phyloP scores from a whole-genome alignment of 2,888 invertebrate species.

The Tanypteryx hageni region DNA sequence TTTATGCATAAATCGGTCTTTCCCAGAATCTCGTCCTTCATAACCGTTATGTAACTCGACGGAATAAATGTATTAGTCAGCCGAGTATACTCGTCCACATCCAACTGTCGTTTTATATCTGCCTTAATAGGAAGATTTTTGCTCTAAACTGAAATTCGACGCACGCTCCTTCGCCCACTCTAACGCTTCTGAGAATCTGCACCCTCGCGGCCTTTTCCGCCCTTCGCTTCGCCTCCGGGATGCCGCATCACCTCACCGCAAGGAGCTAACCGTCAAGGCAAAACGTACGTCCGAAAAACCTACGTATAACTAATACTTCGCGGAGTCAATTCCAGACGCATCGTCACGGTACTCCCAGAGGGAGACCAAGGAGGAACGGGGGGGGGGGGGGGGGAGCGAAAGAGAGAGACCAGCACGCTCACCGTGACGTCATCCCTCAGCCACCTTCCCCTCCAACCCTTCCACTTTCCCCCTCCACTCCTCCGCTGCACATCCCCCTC shows the following conservation, averaged over 20 bases:
- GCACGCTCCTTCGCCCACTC: background rate
- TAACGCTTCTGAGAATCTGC: background rate
- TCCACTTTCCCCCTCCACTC: constrained; percentile 29
- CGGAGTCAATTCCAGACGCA: constrained; percentile 22
- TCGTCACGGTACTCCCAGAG: constrained; percentile 2
- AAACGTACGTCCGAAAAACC: background rate
- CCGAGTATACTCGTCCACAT: too few relatives aligned
- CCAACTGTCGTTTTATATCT: too few relatives aligned
- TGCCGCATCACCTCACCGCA: background rate
- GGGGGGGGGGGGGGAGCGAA: background rate
- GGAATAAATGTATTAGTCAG: too few relatives aligned
- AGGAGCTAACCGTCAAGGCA: background rate
- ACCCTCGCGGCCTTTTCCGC: background rate
- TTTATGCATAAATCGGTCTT: too few relatives aligned
- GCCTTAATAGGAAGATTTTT: too few relatives aligned
- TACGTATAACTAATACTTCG: background rate
- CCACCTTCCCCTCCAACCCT: constrained; percentile 55
- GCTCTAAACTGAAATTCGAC: too few relatives aligned
- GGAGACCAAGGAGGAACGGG: background rate
- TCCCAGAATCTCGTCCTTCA: too few relatives aligned
- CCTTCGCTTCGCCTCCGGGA: background rate
- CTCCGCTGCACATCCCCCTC: background rate
- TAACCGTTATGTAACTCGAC: too few relatives aligned
- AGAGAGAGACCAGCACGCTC: too few relatives aligned
- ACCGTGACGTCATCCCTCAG: constrained; percentile 43